Evolutionary conservation across 92 coral and sea anemone genomes (phyloP), one percentile per base, ranked within the genome.

Genomic region (Parazoanthus darwini): DNA sequence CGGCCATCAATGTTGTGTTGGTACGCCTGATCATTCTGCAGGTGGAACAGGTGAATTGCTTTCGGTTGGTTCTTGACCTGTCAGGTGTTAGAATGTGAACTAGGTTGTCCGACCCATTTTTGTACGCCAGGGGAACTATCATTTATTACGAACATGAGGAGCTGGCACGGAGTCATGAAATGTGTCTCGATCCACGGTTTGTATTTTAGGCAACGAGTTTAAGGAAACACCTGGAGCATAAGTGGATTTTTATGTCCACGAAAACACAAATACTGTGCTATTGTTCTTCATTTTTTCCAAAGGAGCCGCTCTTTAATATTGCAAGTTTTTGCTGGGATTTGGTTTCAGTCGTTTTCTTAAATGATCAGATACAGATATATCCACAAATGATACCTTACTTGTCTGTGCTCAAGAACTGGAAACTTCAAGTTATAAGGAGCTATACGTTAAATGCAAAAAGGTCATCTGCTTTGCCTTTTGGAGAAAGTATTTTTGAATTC

Each of bases 1-100:
- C 93, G 8, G 99, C 99, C 15, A 94, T 97, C 90, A 95, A 97
- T 88, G 81, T 97, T 20, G 98, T 95, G 44, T 92, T 95, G 16
- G 97, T 94, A 20, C 92, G 99, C 11, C 87, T 97, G 80, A 89
- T 97, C 58, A 95, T 97, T 85, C 94, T 97, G 22, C 89, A 92
- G 77, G 94, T 88, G 74, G 91, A 97, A 50, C 96, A 84, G 94
- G 98, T 93, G 56, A 92, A 91, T 58, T 26, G 10, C 11, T 80
- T 54, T 14, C 4, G 33, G 20, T 44, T 44, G 50, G 16, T 51
- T 11, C 58, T 51, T 51, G 14, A 10, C 1, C 16, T 9, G 13
- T 51, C 58, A 51, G 58, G 16, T 51, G 15, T 10, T 8, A 51
- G 11, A 11, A 51, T 51, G 13, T 51, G 58, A 51, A 15, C 11